phyloP scores from a whole-genome alignment of 2,888 invertebrate species.

The Schizaphis graminum region DNA sequence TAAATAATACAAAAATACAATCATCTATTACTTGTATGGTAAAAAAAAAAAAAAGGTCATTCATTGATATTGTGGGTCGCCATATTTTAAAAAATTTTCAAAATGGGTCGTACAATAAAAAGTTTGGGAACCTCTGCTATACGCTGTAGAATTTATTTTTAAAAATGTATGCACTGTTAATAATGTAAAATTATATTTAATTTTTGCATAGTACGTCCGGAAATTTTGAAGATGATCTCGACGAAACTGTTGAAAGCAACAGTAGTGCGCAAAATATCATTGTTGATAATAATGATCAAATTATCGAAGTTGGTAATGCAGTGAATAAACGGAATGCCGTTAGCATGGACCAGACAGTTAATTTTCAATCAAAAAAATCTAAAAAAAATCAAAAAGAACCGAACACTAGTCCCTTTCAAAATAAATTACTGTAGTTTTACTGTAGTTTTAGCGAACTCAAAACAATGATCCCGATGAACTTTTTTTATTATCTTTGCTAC shows the following conservation, averaged over 20 bases:
- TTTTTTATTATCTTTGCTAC: constrained; percentile 18
- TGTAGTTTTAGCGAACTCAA: neutral
- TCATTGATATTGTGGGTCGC: too few species aligned
- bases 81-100: too few species aligned
- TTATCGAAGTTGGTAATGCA: neutral
- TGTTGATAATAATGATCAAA: neutral
- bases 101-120: too few species aligned
- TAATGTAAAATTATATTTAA: too few species aligned
- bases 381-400: neutral
- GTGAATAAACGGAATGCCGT: neutral
- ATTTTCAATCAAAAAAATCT: constrained; percentile 1
- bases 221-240: constrained; percentile 15
- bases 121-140: too few species aligned
- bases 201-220: neutral
- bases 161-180: too few species aligned
- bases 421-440: constrained; percentile 5
- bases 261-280: too few species aligned
- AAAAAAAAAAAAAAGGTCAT: too few species aligned
- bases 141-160: too few species aligned
- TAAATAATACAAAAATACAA: too few species aligned
- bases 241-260: neutral
- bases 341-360: neutral
- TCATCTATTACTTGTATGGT: too few species aligned
- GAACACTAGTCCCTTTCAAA: neutral
- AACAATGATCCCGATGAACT: neutral